Percentiles rank a stretch among this genome's conserved stretches.
Conservation (phyloP, 2,113 vertebrate species). For the Chunga burmeisteri region DNA sequence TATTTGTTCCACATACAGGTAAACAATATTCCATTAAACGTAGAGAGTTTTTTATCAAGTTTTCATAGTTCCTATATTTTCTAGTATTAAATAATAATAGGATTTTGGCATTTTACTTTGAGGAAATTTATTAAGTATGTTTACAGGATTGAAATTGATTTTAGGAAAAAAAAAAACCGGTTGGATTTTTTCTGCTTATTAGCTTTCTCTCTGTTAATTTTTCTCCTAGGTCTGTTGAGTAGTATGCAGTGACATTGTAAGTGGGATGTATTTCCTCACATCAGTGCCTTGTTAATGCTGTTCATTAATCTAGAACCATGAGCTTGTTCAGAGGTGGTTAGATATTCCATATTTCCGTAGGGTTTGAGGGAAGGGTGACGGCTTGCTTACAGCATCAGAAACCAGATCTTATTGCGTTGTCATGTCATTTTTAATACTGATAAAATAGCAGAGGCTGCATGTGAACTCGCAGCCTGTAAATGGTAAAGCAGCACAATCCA, state of each 20-base stretch:
- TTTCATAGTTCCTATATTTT: slow-evolving; percentile 21
- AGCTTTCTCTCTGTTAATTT: slow-evolving; percentile 67
- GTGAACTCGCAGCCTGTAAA: slow-evolving; percentile 39
- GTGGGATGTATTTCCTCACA: slow-evolving; percentile 70
- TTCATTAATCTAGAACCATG: slow-evolving; percentile 78
- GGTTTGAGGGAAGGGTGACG: slow-evolving; percentile 61
- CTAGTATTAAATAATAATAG: slow-evolving; percentile 1
- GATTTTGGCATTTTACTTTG: not conserved
- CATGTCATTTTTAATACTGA: slow-evolving; percentile 72
- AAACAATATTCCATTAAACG: slow-evolving; percentile 49
- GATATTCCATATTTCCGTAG: slow-evolving; percentile 67
- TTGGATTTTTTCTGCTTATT: slow-evolving; percentile 13
- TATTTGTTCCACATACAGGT: slow-evolving; percentile 40
- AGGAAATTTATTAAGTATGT: not conserved
- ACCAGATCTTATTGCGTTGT: slow-evolving; percentile 52
- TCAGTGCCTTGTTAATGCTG: slow-evolving; percentile 72
- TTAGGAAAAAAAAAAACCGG: not conserved
- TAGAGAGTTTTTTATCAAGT: not conserved
- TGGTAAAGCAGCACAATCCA: not conserved
- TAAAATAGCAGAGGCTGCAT: slow-evolving; percentile 52
- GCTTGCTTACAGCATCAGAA: slow-evolving; percentile 70
- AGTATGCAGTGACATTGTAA: slow-evolving; percentile 63
- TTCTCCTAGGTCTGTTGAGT: slow-evolving; percentile 60
- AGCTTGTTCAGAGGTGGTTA: slow-evolving; percentile 72
- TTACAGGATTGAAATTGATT: slow-evolving; percentile 8